Percentiles rank a stretch among this genome's conserved stretches.
Conservation (phyloP, 2,888 invertebrate genomes). For the Calameuta filiformis region DNA sequence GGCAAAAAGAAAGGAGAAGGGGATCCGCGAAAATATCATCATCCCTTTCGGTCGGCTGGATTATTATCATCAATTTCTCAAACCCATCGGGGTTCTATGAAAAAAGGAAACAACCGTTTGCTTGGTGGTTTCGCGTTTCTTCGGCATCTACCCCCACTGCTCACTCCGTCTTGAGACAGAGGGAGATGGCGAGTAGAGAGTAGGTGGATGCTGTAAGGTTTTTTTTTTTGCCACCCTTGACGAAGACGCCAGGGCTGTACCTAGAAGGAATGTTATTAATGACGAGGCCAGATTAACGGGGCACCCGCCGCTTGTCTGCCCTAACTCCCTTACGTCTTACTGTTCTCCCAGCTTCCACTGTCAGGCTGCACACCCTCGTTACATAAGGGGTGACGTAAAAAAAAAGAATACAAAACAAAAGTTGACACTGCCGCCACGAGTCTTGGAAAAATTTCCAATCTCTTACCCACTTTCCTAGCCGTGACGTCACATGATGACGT, state of each 20-base stretch:
- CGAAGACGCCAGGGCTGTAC: conserved; percentile 18
- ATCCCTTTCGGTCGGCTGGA: not conserved
- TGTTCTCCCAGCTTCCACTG: conserved; percentile 25
- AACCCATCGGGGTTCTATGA: not conserved
- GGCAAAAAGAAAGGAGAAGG: conserved; percentile 10
- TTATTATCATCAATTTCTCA: not conserved
- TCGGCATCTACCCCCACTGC: not conserved
- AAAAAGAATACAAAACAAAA: not conserved
- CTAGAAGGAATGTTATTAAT: conserved; percentile 34
- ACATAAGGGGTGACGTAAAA: not conserved
- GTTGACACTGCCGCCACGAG: not conserved
- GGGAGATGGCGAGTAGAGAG: not conserved
- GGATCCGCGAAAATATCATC: conserved; percentile 1
- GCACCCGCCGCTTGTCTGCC: conserved; percentile 20
- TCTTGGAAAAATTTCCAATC: not conserved
- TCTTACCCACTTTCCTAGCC: not conserved
- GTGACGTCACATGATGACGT: not conserved
- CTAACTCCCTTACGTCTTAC: conserved; percentile 24
- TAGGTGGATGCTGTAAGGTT: conserved; percentile 19
- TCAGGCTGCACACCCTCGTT: conserved; percentile 2
- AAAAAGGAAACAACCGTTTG: not conserved
- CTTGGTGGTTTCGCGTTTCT: not conserved
- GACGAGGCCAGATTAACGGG: conserved; percentile 34
- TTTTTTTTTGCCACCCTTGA: conserved; percentile 10
- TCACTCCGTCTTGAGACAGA: not conserved